These are phyloP conservation scores for Diceros bicornis DNA, from an alignment of 2,797 vertebrate genomes.

Conservation along the genomic window DNA sequence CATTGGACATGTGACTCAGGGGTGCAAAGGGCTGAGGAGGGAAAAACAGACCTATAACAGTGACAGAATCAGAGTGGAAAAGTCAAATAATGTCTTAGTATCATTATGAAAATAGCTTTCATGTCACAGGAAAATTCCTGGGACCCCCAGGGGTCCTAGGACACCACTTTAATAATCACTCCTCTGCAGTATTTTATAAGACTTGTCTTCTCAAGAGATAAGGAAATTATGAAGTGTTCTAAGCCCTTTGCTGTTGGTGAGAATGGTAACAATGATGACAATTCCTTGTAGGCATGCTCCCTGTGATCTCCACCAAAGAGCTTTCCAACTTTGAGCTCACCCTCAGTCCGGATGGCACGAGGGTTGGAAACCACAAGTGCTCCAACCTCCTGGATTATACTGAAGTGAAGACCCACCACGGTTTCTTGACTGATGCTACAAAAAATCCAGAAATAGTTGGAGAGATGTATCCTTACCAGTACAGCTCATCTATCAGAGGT, in stretches of 20 bases:
- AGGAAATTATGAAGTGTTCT: not conserved
- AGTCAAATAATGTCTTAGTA: not conserved
- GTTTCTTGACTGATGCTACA: constrained; percentile 93
- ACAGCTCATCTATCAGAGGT: constrained; percentile 92
- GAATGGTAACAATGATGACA: not conserved
- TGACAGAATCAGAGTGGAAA: not conserved
- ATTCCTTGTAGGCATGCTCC: constrained; percentile 93
- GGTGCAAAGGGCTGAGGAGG: not conserved
- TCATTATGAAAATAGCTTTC: not conserved
- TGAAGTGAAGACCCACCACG: constrained; percentile 95
- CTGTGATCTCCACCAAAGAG: constrained; percentile 95
- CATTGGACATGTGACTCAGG: not conserved
- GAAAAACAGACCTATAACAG: not conserved
- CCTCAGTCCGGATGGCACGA: constrained; percentile 95
- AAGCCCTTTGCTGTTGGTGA: not conserved
- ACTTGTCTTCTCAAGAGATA: not conserved
- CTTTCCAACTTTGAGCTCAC: constrained; percentile 96
- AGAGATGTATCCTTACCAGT: constrained; percentile 94
- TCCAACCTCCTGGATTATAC: constrained; percentile 95
- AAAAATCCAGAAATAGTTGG: constrained; percentile 91
- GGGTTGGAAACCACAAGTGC: constrained; percentile 96
- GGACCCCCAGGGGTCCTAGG: not conserved
- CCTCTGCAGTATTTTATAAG: not conserved
- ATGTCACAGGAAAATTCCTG: not conserved
- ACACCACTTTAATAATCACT: not conserved